These are phyloP conservation scores for Melanocharis versteri DNA, from an alignment of 2,113 vertebrate species.

Conservation along the genomic window DNA sequence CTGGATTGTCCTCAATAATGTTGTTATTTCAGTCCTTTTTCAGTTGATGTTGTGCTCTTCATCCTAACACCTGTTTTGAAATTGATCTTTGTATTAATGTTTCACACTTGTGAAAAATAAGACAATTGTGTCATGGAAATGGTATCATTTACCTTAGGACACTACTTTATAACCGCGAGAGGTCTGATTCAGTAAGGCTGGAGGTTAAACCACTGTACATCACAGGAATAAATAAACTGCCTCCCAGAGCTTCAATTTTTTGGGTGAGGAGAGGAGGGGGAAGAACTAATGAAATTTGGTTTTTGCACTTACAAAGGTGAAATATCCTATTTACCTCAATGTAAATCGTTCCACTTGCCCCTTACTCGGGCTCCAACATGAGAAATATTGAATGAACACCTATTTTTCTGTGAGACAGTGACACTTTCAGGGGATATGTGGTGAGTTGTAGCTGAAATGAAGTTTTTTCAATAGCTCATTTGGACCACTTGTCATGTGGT, in stretches of 20 bases:
- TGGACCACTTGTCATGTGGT: background rate
- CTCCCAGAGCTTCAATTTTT: background rate
- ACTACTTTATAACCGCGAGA: background rate
- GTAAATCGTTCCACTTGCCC: background rate
- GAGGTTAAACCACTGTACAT: background rate
- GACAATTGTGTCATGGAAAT: background rate
- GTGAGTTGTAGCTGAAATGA: background rate
- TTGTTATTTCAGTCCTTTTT: background rate
- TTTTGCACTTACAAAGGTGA: background rate
- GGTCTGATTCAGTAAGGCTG: background rate
- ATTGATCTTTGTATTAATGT: background rate
- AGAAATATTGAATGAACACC: background rate
- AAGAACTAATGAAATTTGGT: background rate
- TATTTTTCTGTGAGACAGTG: background rate
- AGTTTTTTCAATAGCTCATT: rapidly evolving
- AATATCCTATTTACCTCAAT: background rate
- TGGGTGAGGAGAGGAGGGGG: rapidly evolving
- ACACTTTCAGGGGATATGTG: too few relatives aligned
- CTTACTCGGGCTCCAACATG: background rate
- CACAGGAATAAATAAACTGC: background rate
- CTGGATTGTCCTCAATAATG: background rate
- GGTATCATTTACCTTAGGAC: background rate
- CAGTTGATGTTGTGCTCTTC: background rate
- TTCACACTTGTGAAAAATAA: background rate
- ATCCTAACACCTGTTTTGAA: background rate